phyloP scores from a whole-genome alignment of 2,797 vertebrate species.

The Squalus acanthias region DNA sequence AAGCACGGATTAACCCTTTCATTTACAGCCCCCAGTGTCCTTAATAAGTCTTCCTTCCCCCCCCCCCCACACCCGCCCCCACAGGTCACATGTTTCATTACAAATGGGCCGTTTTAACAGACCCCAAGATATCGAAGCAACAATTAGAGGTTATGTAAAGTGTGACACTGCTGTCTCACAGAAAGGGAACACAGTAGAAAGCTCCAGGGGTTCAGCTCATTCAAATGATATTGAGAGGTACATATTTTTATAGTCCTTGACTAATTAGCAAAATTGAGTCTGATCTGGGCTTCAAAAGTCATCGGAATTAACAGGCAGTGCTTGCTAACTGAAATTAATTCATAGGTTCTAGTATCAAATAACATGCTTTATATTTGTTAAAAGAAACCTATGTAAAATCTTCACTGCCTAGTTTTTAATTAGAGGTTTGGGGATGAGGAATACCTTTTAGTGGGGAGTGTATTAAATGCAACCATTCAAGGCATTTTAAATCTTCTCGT shows the following conservation, averaged over 20 bases:
- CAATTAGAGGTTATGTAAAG: background rate
- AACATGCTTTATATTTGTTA: background rate
- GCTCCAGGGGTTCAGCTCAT: background rate
- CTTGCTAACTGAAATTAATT: background rate
- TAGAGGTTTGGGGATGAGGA: too few relatives aligned
- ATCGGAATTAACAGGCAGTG: background rate
- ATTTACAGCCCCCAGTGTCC: background rate
- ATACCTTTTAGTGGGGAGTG: too few relatives aligned
- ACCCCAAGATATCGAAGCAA: background rate
- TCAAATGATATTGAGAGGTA: background rate
- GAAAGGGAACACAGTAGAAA: background rate
- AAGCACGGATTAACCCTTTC: background rate
- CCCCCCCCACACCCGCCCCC: too few relatives aligned
- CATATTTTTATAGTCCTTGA: background rate
- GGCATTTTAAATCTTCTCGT: background rate
- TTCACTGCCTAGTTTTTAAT: too few relatives aligned
- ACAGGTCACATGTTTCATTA: constrained; percentile 4
- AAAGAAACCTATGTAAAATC: background rate
- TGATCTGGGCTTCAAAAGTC: background rate
- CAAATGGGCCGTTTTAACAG: background rate
- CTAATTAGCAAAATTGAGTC: background rate
- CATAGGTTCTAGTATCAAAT: background rate
- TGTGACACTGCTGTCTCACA: background rate
- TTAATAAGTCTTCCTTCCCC: background rate
- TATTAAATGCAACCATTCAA: too few relatives aligned